Conservation (phyloP, 1,140 invertebrate genomes). For the Periplaneta americana region DNA sequence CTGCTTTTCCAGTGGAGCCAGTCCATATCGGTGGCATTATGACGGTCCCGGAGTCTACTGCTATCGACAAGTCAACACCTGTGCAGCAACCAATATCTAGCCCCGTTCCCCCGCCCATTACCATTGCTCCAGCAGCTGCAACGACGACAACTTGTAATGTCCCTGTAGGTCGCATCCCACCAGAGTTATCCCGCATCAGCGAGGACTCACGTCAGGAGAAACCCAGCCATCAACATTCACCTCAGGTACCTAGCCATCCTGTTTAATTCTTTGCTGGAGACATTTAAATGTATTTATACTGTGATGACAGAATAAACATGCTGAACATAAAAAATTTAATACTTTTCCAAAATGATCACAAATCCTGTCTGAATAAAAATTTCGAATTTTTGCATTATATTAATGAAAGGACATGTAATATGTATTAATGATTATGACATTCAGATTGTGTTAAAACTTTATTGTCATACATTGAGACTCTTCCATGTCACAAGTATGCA, state of each 20-base stretch:
- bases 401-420: too few species aligned
- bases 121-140: neutral
- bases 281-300: too few species aligned
- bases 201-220: conserved; percentile 44
- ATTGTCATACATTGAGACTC: too few species aligned
- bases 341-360: too few species aligned
- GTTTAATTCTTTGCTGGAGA: too few species aligned
- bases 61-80: conserved; percentile 27
- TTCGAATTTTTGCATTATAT: too few species aligned
- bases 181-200: conserved; percentile 48
- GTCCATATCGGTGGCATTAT: neutral
- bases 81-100: neutral
- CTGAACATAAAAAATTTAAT: too few species aligned
- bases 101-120: neutral
- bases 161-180: conserved; percentile 29
- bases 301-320: too few species aligned
- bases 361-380: too few species aligned
- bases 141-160: neutral
- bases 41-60: conserved; percentile 24
- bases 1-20: neutral
- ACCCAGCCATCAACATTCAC: conserved; percentile 13
- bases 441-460: too few species aligned
- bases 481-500: too few species aligned
- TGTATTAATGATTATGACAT: too few species aligned
- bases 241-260: conserved; percentile 15